phyloP scores from a whole-genome alignment of 2,888 invertebrate species.

The Drosophila cognata region DNA sequence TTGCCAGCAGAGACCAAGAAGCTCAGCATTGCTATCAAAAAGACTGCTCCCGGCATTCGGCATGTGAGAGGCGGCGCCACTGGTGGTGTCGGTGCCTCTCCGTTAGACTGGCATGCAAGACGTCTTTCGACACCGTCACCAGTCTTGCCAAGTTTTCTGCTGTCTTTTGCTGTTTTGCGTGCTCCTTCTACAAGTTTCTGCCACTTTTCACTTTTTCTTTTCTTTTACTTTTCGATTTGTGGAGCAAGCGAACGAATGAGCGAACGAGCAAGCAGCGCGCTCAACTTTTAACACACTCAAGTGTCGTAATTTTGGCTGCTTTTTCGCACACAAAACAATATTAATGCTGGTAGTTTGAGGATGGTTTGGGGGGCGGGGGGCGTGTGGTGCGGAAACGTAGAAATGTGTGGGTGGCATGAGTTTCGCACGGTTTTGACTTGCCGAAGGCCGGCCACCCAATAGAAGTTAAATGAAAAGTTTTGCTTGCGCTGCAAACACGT shows the following conservation, averaged over 20 bases:
- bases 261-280: slow-evolving; percentile 43
- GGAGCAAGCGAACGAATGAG: slow-evolving; percentile 29
- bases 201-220: slow-evolving; percentile 75
- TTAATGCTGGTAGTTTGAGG: slow-evolving; percentile 77
- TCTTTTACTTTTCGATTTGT: slow-evolving; percentile 74
- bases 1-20: slow-evolving; percentile 4
- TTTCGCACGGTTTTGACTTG: slow-evolving; percentile 7
- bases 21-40: slow-evolving; percentile 44
- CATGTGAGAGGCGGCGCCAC: slow-evolving; percentile 36
- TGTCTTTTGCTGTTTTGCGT: slow-evolving; percentile 81
- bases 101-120: slow-evolving; percentile 56
- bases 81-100: slow-evolving; percentile 25
- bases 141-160: slow-evolving; percentile 70
- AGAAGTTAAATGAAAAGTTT: slow-evolving; percentile 82
- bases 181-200: slow-evolving; percentile 64
- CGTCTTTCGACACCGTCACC: slow-evolving; percentile 77
- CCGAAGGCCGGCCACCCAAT: slow-evolving; percentile 47
- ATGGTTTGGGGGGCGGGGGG: background rate
- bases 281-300: slow-evolving; percentile 82
- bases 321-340: slow-evolving; percentile 82
- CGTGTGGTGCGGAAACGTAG: background rate
- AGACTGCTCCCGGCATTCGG: slow-evolving; percentile 31
- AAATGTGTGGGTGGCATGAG: slow-evolving; percentile 14
- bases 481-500: slow-evolving; percentile 82
- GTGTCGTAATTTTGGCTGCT: slow-evolving; percentile 82